Evolutionary conservation across 2,113 vertebrate genomes (phyloP), one percentile per base, ranked within the genome.

Genomic region (Varanus salvator): DNA sequence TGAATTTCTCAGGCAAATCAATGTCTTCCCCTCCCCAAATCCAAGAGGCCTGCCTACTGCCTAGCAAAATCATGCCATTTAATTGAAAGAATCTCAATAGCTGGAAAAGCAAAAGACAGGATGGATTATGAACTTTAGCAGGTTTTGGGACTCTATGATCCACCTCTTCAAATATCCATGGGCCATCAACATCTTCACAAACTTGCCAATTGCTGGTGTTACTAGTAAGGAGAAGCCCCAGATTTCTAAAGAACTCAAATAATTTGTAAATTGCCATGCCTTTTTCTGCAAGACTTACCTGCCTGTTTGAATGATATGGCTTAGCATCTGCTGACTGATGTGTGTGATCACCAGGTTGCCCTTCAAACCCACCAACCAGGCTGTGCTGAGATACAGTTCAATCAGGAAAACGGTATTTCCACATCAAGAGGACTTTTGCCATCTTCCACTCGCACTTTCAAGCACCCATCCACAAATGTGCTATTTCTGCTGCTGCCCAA

Each of bases 281-380:
- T 69, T 52, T 91, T 94, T 91, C 92, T 87, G 72, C 60, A 48
- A 44, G 80, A 92, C 6, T 0, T 34, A 0, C 1, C 86, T 88
- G 68, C 87, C 90, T 92, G 88, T 77, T 80, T 94, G 89, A 68
- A 87, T 89, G 78, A 54, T 81, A 27, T 21, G 8, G 84, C 86
- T 93, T 90, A 9, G 80, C 71, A 71, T 87, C 91, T 92, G 88
- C 90, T 87, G 86, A 88, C 0, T 0, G 90, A 87, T 90, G 90
- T 87, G 52, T 3, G 6, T 68, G 92, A 85, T 80, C 89, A 86
- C 91, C 76, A 72, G 87, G 88, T 90, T 91, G 89, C 88, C 91
- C 90, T 38, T 87, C 92, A 92, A 9, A 89, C 85, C 88, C 66
- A 1, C 74, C 93, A 92, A 88, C 85, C 81, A 88, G 71, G 64